Percentiles rank a stretch among this genome's conserved stretches.
These are phyloP conservation scores for Drosophila macrospina DNA, from an alignment of 2,888 invertebrate genomes.

Conservation along the genomic window DNA sequence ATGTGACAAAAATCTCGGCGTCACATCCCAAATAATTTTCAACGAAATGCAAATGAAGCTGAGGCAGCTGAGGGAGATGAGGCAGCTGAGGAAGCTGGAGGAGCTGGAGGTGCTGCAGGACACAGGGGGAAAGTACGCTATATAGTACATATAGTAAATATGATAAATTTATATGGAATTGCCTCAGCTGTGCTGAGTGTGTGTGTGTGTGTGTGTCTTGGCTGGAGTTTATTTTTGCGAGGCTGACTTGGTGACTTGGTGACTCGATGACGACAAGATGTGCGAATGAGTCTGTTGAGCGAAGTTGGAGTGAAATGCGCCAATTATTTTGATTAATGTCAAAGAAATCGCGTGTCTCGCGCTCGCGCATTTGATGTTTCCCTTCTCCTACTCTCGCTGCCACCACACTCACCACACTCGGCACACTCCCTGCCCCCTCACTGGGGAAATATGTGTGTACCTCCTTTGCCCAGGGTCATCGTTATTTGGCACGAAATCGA, in stretches of 20 bases:
- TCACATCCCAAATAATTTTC: conserved; percentile 83
- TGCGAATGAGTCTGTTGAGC: conserved; percentile 76
- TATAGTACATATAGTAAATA: conserved; percentile 69
- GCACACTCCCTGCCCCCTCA: not conserved
- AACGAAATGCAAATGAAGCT: conserved; percentile 67
- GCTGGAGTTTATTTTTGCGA: conserved; percentile 44
- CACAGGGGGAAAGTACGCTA: conserved; percentile 21
- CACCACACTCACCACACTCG: not conserved
- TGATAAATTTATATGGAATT: conserved; percentile 82
- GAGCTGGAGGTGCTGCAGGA: conserved; percentile 6
- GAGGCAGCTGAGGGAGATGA: conserved; percentile 18
- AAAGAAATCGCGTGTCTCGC: conserved; percentile 79
- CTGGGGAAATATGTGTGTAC: conserved; percentile 28
- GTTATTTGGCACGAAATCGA: conserved; percentile 67
- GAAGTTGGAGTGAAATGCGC: conserved; percentile 76
- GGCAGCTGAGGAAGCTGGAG: conserved; percentile 26
- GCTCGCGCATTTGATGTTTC: conserved; percentile 74
- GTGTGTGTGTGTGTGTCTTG: no score
- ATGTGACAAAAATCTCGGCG: conserved; percentile 68
- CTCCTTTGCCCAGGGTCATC: conserved; percentile 46
- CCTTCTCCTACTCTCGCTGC: conserved; percentile 14
- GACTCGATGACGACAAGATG: conserved; percentile 50
- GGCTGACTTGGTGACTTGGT: not conserved
- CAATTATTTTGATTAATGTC: conserved; percentile 81
- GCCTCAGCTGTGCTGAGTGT: conserved; percentile 56